Conservation (phyloP, 2,113 vertebrate species). For the Stegostoma tigrinum region DNA sequence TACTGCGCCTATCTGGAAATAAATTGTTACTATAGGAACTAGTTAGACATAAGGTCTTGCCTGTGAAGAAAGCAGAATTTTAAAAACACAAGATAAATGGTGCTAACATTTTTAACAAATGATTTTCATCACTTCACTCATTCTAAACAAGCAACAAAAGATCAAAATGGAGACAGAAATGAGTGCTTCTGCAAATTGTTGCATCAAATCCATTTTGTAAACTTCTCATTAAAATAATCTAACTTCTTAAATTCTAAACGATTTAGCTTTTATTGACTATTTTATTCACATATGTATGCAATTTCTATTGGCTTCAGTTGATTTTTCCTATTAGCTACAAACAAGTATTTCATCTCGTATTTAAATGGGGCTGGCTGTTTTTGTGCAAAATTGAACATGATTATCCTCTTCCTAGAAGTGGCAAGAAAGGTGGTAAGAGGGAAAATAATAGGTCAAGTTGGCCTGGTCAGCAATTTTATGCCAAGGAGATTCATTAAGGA, state of each 20-base stretch:
- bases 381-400: neutral
- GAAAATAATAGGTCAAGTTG: too few species aligned
- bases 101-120: neutral
- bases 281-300: neutral
- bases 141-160: neutral
- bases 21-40: slow-evolving; percentile 34
- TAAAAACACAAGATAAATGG: neutral
- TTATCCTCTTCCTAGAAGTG: too few species aligned
- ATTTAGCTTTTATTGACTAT: neutral
- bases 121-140: neutral
- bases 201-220: neutral
- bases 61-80: slow-evolving; percentile 17
- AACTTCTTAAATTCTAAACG: neutral
- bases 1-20: slow-evolving; percentile 15
- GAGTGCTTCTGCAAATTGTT: neutral
- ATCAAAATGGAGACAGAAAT: neutral
- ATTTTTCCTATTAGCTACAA: neutral
- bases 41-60: neutral
- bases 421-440: too few species aligned
- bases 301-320: neutral
- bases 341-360: neutral
- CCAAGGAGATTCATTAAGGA: too few species aligned
- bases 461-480: too few species aligned
- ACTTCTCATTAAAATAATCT: neutral
- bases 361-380: neutral